Conservation (phyloP, 2,113 vertebrate genomes). For the Alaudala cheleensis region DNA sequence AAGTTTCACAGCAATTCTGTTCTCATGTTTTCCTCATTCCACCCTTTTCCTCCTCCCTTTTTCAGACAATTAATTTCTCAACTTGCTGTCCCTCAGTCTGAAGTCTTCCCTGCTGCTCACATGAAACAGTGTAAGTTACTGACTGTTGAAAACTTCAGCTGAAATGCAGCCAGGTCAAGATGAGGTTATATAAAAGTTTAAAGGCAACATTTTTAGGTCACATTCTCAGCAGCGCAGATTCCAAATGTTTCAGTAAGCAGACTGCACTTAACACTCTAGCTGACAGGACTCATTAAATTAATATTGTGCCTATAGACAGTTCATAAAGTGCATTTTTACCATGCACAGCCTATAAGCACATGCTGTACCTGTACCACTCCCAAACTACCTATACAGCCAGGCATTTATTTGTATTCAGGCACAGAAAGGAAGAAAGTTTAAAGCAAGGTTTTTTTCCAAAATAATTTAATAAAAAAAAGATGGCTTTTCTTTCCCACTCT, state of each 20-base stretch:
- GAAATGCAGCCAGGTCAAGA: conserved; percentile 63
- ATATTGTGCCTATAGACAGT: background rate
- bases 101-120: conserved; percentile 59
- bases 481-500: background rate
- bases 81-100: conserved; percentile 44
- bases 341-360: background rate
- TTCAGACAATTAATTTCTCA: conserved; percentile 43
- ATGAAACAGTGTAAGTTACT: conserved; percentile 63
- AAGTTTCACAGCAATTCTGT: conserved; percentile 19
- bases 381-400: background rate
- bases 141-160: conserved; percentile 61
- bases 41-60: conserved; percentile 9
- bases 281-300: background rate
- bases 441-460: background rate
- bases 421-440: background rate
- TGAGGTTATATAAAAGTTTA: conserved; percentile 65
- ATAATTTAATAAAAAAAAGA: background rate
- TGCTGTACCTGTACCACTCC: background rate
- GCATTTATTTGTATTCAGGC: background rate
- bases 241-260: conserved; percentile 33
- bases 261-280: conserved; percentile 10
- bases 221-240: conserved; percentile 20
- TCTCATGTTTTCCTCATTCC: conserved; percentile 34
- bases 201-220: conserved; percentile 62
- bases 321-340: background rate